These are phyloP conservation scores for Urocolius indicus DNA, from an alignment of 2,113 vertebrate species.

Conservation along the genomic window DNA sequence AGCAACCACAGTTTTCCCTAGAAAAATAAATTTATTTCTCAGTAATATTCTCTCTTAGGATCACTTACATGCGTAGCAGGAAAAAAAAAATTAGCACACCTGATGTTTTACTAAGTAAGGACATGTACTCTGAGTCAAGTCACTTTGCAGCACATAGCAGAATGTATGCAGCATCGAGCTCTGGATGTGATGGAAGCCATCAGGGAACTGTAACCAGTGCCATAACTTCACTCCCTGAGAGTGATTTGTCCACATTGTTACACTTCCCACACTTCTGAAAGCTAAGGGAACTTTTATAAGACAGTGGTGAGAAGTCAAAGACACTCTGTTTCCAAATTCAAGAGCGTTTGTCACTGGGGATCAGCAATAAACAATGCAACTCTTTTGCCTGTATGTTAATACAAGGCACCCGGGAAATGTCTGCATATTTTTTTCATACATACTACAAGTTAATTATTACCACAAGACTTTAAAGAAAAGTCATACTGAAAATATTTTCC, in stretches of 20 bases:
- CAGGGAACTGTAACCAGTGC: conserved; percentile 5
- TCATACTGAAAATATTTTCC: conserved; percentile 47
- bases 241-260: neutral
- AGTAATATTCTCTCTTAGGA: conserved; percentile 4
- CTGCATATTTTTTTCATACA: neutral
- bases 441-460: conserved; percentile 51
- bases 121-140: neutral
- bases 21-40: neutral
- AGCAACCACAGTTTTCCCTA: neutral
- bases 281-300: neutral
- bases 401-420: conserved; percentile 47
- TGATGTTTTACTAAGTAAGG: conserved; percentile 26
- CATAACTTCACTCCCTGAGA: neutral
- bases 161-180: neutral
- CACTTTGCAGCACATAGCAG: neutral
- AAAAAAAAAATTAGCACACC: conserved; percentile 27
- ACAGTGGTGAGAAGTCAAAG: neutral
- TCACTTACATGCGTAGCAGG: neutral
- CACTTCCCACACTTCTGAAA: conserved; percentile 5
- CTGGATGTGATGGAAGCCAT: neutral
- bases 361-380: neutral
- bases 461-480: conserved; percentile 55
- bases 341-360: conserved; percentile 29
- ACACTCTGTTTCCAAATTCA: conserved; percentile 7
- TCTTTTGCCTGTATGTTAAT: conserved; percentile 43